These are phyloP conservation scores for Halcyon malimbica DNA, from an alignment of 2,113 vertebrate genomes.

Conservation along the genomic window DNA sequence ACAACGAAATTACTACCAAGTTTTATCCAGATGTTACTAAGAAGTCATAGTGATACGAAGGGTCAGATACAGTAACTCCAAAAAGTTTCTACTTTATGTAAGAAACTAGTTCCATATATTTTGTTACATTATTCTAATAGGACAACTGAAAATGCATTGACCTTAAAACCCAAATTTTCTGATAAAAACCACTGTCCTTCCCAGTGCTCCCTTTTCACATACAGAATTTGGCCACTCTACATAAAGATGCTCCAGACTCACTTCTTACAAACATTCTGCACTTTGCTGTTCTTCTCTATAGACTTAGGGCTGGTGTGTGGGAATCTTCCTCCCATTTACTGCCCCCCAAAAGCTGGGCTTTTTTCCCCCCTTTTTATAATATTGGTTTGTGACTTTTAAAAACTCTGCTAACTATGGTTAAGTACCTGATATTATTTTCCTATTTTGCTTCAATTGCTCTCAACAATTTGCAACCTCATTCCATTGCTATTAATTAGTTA, in stretches of 20 bases:
- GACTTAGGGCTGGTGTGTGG: not conserved
- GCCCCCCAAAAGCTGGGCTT: not conserved
- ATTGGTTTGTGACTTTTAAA: not conserved
- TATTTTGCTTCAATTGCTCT: not conserved
- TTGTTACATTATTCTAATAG: not conserved
- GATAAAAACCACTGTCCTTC: not conserved
- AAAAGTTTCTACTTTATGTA: accelerated
- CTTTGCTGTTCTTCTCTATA: not conserved
- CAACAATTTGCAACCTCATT: not conserved
- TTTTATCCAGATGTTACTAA: not conserved
- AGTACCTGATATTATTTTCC: not conserved
- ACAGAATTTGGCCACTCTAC: not conserved
- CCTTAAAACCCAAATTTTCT: not conserved
- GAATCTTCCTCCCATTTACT: not conserved
- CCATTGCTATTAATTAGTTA: not conserved
- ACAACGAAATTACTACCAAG: not conserved
- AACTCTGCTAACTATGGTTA: not conserved
- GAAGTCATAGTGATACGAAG: not conserved
- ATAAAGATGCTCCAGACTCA: not conserved
- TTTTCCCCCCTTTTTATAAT: too few relatives aligned
- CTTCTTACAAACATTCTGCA: not conserved
- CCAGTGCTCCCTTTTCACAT: not conserved
- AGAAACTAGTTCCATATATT: not conserved
- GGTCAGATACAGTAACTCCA: not conserved
- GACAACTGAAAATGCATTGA: not conserved